phyloP scores from a whole-genome alignment of 2,797 vertebrate genomes.

The Protosalanx chinensis region DNA sequence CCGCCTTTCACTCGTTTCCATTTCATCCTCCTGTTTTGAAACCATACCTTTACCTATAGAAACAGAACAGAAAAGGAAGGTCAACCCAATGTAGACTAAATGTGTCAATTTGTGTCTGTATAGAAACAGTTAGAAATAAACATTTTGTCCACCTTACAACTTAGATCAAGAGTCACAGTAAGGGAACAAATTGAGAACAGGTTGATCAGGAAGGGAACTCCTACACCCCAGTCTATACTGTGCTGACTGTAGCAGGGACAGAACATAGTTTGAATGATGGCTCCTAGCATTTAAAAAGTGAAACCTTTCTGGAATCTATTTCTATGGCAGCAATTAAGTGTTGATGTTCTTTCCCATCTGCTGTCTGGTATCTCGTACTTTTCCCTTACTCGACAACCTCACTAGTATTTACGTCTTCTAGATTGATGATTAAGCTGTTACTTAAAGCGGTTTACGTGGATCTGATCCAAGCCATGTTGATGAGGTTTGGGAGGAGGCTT shows the following conservation, averaged over 20 bases:
- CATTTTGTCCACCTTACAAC: too few species aligned
- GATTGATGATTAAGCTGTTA: conserved; percentile 80
- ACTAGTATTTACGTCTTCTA: conserved; percentile 75
- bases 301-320: conserved; percentile 55
- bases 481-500: conserved; percentile 41
- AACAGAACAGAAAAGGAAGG: conserved; percentile 12
- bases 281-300: conserved; percentile 3
- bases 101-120: too few species aligned
- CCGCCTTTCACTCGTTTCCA: conserved; percentile 98
- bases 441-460: conserved; percentile 71
- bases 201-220: too few species aligned
- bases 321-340: conserved; percentile 61
- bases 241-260: too few species aligned
- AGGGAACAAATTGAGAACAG: too few species aligned
- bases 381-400: conserved; percentile 74
- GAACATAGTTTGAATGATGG: too few species aligned
- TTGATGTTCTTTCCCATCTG: conserved; percentile 70
- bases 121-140: conserved; percentile 7
- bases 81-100: too few species aligned
- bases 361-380: conserved; percentile 68
- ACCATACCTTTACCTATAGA: conserved; percentile 95
- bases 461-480: conserved; percentile 56
- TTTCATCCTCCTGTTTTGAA: conserved; percentile 98
- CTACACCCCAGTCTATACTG: too few species aligned
- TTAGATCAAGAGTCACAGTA: too few species aligned